Base-by-base conservation (phyloP, 1,140 invertebrate species). In the Probaryconus sp. region DNA sequence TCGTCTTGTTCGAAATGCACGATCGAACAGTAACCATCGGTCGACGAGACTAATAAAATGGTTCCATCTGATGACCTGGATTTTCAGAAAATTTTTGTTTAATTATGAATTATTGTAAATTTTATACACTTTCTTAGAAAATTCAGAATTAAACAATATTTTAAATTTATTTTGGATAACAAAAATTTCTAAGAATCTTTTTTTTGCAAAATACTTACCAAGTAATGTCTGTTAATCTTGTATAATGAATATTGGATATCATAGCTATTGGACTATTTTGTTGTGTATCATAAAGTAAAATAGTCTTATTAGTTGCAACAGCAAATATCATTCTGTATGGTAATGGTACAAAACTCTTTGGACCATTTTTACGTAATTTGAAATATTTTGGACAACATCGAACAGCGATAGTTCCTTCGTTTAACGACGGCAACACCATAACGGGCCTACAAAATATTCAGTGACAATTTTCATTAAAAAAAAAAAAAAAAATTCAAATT, bases 21-120 rank as follows among this genome's bases (percentile, higher is more conserved):
- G 58, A 99, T 88, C 0, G 97, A 97, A 84, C 96, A 97, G 84
- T 95, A 99, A 0, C 97, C 97, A 89, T 99, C 97, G 0, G 96
- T 97, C 20, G 97, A 99, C 10, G 96, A 96, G 0, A 94, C 93
- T 1, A 97, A 89, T 51, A 99, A 85, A 20, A 94, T 87, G 33
- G 87, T 87, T 0, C 96, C 97, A 89, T 98, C 94, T 1, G 89
- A 87, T 2, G 97, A 97, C 92, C 92, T 93, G 61, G 17, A 81
- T 79, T 74, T 55, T 13, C 43, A 30, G 58, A 56, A 63, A 76
- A 45, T 9, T 16, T 58, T 48, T n/a, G 33, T 37, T 37, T 42
- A 10, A 6, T 38, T 13, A 2, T 38, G 1, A 38, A 38, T 38
- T 38, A 17, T 35, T 35, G 1, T 3, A 48, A 63, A 45, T 11